These are phyloP conservation scores for Micromys minutus DNA, from an alignment of 2,113 vertebrate genomes.

Conservation along the genomic window DNA sequence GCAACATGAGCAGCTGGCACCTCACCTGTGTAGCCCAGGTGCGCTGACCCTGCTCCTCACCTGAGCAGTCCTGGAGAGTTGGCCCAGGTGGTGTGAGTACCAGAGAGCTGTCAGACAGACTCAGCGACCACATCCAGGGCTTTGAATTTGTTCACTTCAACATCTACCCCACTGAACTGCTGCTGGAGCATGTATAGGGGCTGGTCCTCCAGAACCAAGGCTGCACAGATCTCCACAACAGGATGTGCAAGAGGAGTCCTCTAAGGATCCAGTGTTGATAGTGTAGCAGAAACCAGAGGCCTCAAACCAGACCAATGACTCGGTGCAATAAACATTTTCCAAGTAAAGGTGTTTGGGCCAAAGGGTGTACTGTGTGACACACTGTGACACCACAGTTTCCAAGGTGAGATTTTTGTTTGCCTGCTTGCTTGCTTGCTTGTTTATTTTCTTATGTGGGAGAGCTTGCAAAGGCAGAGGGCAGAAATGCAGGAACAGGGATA, in stretches of 20 bases:
- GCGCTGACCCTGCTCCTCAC: not conserved
- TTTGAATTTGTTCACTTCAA: not conserved
- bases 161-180: not conserved
- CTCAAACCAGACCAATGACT: not conserved
- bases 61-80: not conserved
- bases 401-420: not conserved
- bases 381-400: not conserved
- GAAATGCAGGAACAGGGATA: not conserved
- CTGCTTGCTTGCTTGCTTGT: not conserved
- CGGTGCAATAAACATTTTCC: not conserved
- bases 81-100: not conserved
- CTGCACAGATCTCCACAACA: not conserved
- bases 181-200: not conserved
- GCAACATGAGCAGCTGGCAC: too few species aligned
- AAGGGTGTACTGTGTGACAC: not conserved
- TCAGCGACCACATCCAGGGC: not conserved
- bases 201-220: not conserved
- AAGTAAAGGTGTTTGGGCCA: not conserved
- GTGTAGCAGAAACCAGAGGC: not conserved
- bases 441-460: not conserved
- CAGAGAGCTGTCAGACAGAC: not conserved
- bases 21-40: not conserved
- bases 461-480: not conserved
- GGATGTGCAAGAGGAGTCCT: not conserved
- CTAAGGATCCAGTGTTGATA: not conserved